Percentiles rank a stretch among this genome's conserved stretches.
Evolutionary conservation across 2,797 vertebrate species (phyloP).

Genomic region (Sebastes taczanowskii): DNA sequence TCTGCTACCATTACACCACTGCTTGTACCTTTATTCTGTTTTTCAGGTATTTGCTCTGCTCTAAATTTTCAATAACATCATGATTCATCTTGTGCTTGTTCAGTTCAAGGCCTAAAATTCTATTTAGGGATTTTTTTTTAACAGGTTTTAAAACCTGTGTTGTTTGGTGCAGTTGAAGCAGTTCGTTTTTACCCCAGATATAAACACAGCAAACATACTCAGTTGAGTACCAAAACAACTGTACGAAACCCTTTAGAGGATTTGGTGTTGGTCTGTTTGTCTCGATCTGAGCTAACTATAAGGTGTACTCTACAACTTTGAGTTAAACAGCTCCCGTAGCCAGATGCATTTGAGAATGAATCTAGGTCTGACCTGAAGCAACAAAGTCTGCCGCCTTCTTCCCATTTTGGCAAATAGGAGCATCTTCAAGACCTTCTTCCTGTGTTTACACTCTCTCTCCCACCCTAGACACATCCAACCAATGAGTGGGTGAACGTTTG

Average conservation of each 20-base stretch:
- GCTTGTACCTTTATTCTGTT: background rate
- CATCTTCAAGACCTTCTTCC: background rate
- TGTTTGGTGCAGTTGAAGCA: background rate
- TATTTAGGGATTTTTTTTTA: background rate
- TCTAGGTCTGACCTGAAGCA: background rate
- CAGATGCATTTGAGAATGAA: background rate
- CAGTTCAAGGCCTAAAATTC: background rate
- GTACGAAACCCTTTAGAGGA: background rate
- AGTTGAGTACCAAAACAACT: background rate
- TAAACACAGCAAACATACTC: background rate
- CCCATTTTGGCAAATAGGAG: background rate
- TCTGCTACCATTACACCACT: background rate
- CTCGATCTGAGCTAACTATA: background rate
- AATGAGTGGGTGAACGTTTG: no score
- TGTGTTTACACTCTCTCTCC: background rate
- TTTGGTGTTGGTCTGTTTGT: background rate
- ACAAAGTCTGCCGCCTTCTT: background rate
- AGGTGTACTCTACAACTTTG: background rate
- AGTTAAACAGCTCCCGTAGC: background rate
- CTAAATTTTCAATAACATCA: background rate
- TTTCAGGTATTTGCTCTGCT: background rate
- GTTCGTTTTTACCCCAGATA: background rate
- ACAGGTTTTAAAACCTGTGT: background rate
- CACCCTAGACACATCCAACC: background rate
- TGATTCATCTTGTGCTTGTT: background rate